Evolutionary conservation across 2,888 invertebrate species (phyloP).

Genomic region (Eugnorisma glareosa): DNA sequence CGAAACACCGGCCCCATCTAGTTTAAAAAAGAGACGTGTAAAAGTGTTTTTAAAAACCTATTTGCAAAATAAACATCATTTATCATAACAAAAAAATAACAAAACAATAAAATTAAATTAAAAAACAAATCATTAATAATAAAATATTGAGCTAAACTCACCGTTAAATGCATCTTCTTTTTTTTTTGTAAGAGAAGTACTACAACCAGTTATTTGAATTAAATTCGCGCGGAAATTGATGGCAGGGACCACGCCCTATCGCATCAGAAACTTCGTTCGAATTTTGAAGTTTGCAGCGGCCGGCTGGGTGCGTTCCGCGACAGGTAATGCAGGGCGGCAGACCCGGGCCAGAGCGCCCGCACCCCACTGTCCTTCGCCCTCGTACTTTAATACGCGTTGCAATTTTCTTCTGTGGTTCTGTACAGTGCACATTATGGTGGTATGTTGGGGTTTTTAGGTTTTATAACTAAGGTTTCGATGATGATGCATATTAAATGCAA

Average conservation of each 20-base stretch:
- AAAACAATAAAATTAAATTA: background rate
- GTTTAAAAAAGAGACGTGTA: too few relatives aligned
- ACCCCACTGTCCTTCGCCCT: background rate
- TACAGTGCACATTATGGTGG: background rate
- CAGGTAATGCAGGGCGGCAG: conserved; percentile 68
- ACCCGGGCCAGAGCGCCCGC: background rate
- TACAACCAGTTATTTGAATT: too few relatives aligned
- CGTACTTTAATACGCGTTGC: background rate
- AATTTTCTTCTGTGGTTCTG: background rate
- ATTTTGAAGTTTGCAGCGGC: conserved; percentile 71
- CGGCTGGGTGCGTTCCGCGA: conserved; percentile 37
- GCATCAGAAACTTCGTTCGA: too few relatives aligned
- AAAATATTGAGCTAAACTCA: conserved; percentile 30
- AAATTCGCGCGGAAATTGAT: too few relatives aligned
- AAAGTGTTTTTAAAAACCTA: too few relatives aligned
- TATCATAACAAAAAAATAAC: too few relatives aligned
- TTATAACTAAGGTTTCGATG: background rate
- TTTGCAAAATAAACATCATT: too few relatives aligned
- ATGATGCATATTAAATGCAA: too few relatives aligned
- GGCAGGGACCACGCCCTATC: too few relatives aligned
- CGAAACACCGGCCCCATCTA: too few relatives aligned
- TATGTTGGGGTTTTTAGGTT: background rate
- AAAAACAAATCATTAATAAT: background rate
- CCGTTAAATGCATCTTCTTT: conserved; percentile 16
- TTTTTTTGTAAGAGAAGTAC: background rate